Evolutionary conservation across 2,797 vertebrate genomes (phyloP), one percentile per base, ranked within the genome.

Genomic region (Darevskia mixta): DNA sequence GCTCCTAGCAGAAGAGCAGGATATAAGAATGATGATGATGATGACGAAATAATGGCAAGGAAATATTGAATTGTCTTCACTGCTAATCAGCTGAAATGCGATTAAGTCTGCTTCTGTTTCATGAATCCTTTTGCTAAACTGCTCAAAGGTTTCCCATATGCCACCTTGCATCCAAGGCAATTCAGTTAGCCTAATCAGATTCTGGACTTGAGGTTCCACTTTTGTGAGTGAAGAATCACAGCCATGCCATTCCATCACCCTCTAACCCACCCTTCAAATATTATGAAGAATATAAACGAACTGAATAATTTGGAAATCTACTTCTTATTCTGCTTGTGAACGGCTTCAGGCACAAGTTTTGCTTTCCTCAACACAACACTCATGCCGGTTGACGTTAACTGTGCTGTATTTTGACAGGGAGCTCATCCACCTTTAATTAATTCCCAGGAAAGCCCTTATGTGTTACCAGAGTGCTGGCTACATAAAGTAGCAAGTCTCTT

Each of bases 261-360:
- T n/a, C 29, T 23, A 61, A 18, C 18, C 17, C 58, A 23, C 1
- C 0, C 25, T 45, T 67, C 73, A 75, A 85, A 88, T 71, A 75
- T 81, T 66, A 75, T 55, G 41, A 80, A 10, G 77, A 81, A 23
- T 27, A 49, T 80, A 88, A 85, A 72, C 15, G 15, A 80, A 66
- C n/a, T 41, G 35, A 79, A 79, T 41, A 79, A 84, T 85, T 72
- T 73, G 67, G 73, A 80, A 85, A 80, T 85, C n/a, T 55, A 20
- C n/a, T 85, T 88, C 82, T 88, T 75, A 85, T 85, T 88, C 83
- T 85, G 77, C 41, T 88, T 88, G 55, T 66, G 67, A 88, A 79
- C 15, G 64, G 77, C 87, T 88, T 85, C 78, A 85, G 87, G 77
- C 83, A 75, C n/a, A 85, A 29, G 23, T 88, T 85, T 85, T 88